Evolutionary conservation across 2,888 invertebrate genomes (phyloP).

Genomic region (Glomeris marginata): DNA sequence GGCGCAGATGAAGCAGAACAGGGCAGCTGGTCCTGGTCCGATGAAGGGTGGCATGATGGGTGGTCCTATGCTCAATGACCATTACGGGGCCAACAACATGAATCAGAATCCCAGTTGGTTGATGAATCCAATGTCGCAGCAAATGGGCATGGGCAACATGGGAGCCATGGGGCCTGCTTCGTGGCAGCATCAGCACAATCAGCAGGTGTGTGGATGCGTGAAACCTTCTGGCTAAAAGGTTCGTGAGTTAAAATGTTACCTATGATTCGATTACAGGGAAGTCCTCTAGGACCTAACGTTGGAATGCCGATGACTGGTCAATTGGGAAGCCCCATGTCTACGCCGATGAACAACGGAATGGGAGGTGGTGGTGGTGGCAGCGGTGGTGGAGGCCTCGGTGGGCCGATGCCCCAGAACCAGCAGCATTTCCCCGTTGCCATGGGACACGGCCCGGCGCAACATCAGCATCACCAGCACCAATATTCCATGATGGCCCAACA

Average conservation of each 20-base stretch:
- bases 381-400: conserved; percentile 21
- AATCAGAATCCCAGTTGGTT: conserved; percentile 15
- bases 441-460: conserved; percentile 11
- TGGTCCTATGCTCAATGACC: conserved; percentile 11
- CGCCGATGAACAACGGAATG: not conserved
- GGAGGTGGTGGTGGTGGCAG: conserved; percentile 15
- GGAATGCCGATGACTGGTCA: conserved; percentile 1
- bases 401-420: conserved; percentile 17
- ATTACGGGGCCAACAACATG: conserved; percentile 7
- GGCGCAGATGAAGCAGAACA: conserved; percentile 39
- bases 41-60: conserved; percentile 13
- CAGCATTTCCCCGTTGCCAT: conserved; percentile 9
- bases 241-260: not conserved
- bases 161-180: not conserved
- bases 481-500: conserved; percentile 10
- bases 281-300: conserved; percentile 5
- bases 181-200: too few relatives aligned
- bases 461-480: conserved; percentile 8
- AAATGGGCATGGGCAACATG: conserved; percentile 8
- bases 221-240: not conserved
- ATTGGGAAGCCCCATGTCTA: conserved; percentile 8
- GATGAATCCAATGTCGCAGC: conserved; percentile 11
- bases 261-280: not conserved
- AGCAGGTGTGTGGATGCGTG: not conserved
- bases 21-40: conserved; percentile 6